phyloP scores from a whole-genome alignment of 2,888 invertebrate species.

The Cabera pusaria region DNA sequence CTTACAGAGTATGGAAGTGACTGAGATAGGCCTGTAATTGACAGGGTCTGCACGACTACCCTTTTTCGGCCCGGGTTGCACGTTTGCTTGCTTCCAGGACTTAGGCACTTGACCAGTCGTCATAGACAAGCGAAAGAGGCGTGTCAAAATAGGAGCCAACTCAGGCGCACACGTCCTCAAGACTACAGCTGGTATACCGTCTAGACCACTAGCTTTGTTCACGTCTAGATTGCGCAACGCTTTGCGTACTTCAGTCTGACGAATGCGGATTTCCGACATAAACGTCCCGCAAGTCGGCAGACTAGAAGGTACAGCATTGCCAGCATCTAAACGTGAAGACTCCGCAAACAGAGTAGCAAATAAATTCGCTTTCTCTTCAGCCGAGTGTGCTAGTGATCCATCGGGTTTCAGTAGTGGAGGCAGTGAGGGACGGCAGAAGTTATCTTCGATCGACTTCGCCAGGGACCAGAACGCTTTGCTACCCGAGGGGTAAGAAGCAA shows the following conservation, averaged over 20 bases:
- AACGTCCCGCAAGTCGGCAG: no score
- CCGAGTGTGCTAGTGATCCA: constrained; percentile 5
- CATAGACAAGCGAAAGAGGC: constrained; percentile 15
- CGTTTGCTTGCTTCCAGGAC: not conserved
- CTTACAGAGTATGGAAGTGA: no score
- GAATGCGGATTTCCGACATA: no score
- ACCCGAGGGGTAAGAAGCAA: not conserved
- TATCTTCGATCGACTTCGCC: constrained; percentile 10
- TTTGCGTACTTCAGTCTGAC: no score
- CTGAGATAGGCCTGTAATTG: no score
- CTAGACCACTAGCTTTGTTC: constrained; percentile 7
- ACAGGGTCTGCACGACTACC: no score
- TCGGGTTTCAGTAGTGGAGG: constrained; percentile 7
- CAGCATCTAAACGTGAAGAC: not conserved
- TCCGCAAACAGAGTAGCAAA: constrained; percentile 7
- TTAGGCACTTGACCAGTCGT: constrained; percentile 10
- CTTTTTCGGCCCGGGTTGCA: constrained; percentile 1
- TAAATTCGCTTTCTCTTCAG: constrained; percentile 7
- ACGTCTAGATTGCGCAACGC: no score
- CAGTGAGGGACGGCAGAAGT: constrained; percentile 12
- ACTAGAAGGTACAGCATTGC: no score
- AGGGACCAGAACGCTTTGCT: constrained; percentile 17
- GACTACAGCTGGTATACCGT: constrained; percentile 22
- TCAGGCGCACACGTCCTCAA: constrained; percentile 20
- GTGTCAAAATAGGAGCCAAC: constrained; percentile 19